Percentiles rank a stretch among this genome's conserved stretches.
Conservation (phyloP, 2,113 vertebrate genomes). For the Triplophysa tibetana region DNA sequence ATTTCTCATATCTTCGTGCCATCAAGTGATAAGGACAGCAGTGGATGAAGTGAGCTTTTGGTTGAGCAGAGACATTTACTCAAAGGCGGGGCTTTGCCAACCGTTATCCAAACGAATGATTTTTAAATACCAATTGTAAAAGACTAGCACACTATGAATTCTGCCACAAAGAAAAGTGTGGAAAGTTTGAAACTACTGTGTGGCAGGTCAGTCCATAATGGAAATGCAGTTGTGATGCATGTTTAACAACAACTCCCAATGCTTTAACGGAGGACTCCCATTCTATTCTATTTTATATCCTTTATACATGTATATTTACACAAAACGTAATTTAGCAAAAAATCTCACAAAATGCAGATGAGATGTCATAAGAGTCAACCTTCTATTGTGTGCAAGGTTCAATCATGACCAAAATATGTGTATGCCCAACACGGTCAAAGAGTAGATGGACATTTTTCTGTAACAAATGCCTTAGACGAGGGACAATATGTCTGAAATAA, state of each 20-base stretch:
- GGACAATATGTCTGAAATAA: conserved; percentile 73
- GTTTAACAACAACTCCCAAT: conserved; percentile 52
- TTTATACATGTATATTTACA: conserved; percentile 61
- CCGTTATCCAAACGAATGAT: not conserved
- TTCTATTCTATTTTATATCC: conserved; percentile 54
- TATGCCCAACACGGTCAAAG: conserved; percentile 73
- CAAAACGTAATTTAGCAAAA: conserved; percentile 48
- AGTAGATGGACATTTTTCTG: conserved; percentile 66
- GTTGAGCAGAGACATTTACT: not conserved
- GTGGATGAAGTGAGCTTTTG: not conserved
- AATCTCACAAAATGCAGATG: conserved; percentile 35
- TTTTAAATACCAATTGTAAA: not conserved
- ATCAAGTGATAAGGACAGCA: not conserved
- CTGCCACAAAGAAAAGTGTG: not conserved
- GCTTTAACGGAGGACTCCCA: conserved; percentile 30
- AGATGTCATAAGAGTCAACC: conserved; percentile 62
- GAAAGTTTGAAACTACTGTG: not conserved
- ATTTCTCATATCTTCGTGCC: not conserved
- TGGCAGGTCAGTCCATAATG: not conserved
- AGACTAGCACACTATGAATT: not conserved
- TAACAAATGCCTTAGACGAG: conserved; percentile 77
- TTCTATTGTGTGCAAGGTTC: conserved; percentile 61
- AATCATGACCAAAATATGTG: conserved; percentile 79
- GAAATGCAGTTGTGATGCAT: conserved; percentile 56
- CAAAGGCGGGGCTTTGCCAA: not conserved